phyloP scores from a whole-genome alignment of 2,888 invertebrate species.

The Athetis lepigone region DNA sequence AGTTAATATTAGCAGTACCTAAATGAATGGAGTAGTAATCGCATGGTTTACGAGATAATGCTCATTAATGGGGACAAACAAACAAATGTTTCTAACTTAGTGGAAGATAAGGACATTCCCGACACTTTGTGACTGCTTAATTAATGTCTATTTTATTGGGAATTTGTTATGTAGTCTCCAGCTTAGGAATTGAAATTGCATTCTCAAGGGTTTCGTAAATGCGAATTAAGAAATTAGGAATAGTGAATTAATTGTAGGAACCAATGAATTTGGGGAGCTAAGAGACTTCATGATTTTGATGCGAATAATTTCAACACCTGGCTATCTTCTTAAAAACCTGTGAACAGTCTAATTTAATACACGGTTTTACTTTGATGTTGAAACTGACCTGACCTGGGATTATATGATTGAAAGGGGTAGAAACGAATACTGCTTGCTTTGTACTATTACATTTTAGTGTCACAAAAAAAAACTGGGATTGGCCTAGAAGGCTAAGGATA shows the following conservation, averaged over 20 bases:
- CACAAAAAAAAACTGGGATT: too few relatives aligned
- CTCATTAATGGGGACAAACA: slow-evolving; percentile 69
- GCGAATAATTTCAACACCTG: neutral
- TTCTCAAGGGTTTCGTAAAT: neutral
- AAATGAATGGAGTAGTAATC: slow-evolving; percentile 58
- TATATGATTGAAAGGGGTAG: too few relatives aligned
- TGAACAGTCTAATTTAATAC: too few relatives aligned
- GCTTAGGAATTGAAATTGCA: neutral
- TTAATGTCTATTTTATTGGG: slow-evolving; percentile 41
- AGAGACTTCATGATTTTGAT: neutral
- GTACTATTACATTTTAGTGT: too few relatives aligned
- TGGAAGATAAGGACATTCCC: slow-evolving; percentile 67
- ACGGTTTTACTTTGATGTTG: too few relatives aligned
- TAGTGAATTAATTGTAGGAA: neutral
- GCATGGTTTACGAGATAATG: slow-evolving; percentile 52
- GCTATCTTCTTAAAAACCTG: too few relatives aligned
- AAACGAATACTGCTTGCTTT: too few relatives aligned
- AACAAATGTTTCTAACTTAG: slow-evolving; percentile 65
- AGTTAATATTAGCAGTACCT: slow-evolving; percentile 38
- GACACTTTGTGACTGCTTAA: slow-evolving; percentile 34
- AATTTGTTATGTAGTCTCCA: slow-evolving; percentile 4
- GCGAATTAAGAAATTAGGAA: neutral
- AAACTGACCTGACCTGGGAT: too few relatives aligned
- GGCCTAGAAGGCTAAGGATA: too few relatives aligned
- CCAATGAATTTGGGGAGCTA: neutral